Evolutionary conservation across 1,140 invertebrate species (phyloP), one percentile per base, ranked within the genome.

Genomic region (Grapholita molesta): DNA sequence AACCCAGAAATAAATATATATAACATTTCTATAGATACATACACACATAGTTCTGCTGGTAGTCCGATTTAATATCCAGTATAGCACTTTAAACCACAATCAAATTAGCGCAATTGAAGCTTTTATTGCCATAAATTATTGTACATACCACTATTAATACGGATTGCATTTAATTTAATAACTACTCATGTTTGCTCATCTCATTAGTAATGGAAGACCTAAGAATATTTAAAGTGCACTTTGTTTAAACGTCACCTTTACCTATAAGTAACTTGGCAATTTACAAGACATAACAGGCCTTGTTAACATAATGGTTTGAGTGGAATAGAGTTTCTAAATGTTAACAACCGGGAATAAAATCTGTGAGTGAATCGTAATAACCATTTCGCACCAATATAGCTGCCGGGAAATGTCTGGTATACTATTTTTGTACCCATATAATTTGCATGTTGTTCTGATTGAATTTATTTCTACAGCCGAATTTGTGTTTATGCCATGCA

Each of bases 381-480:
- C 9, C 52, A 55, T 55, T 55, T 25, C 23, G 23, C 52, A 55
- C 52, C 52, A 55, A 4, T 23, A 5, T 5, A 52, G 21, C 52
- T 4, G 52, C 52, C 52, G 18, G 52, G 7, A 55, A 55, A 12
- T 55, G 3, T 55, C 8, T 0, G 52, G 9, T 55, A 21, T 24
- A 7, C 52, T 25, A 25, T 55, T 55, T 55, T 55, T 25, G 8
- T 11, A 6, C 23, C 12, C 24, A 55, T 55, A 55, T 55, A 55
- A 55, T 55, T 55, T 28, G 53, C 18, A 55, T 55, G 53, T 12
- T 11, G 11, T 55, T 55, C 53, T 55, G 53, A n/a, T n/a, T 55
- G 11, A 25, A n/a, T n/a, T 55, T 1, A 25, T 55, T 55, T 21
- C 53, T n/a, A 11, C 24, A 24, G 53, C 35, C 5, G 12, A n/a